Conservation (phyloP, 2,113 vertebrate genomes). For the Heterotis niloticus region DNA sequence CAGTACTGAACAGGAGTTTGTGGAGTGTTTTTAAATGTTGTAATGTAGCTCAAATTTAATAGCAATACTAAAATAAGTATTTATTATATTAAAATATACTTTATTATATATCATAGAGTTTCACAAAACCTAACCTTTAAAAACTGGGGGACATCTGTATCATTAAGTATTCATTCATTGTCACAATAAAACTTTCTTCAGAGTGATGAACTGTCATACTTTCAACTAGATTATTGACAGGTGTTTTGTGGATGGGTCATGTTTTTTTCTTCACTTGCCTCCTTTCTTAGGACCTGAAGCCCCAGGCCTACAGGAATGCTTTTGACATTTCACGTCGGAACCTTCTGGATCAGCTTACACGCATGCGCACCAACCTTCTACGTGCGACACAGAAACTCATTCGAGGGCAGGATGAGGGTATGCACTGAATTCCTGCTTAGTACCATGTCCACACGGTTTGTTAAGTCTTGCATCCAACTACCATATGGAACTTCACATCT, state of each 20-base stretch:
- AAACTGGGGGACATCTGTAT: no score
- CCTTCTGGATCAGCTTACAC: conserved; percentile 92
- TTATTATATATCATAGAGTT: no score
- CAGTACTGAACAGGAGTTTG: no score
- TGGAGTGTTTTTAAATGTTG: no score
- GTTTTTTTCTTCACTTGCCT: background rate
- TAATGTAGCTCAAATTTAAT: no score
- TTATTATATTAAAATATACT: no score
- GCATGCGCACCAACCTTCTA: conserved; percentile 94
- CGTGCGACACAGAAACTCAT: conserved; percentile 77
- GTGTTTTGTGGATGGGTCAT: background rate
- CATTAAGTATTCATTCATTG: no score
- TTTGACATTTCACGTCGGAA: conserved; percentile 93
- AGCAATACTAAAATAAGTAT: no score
- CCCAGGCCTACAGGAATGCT: conserved; percentile 90
- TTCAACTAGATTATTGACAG: background rate
- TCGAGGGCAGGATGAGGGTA: conserved; percentile 90
- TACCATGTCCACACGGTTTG: background rate
- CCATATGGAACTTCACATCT: background rate
- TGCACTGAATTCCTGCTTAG: background rate
- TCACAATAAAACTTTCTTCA: no score
- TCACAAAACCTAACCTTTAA: no score
- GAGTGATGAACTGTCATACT: no score
- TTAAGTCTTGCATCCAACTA: background rate
- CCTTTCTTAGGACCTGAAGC: conserved; percentile 78